Evolutionary conservation across 1,140 invertebrate species (phyloP).

Genomic region (Calycopis cecrops): DNA sequence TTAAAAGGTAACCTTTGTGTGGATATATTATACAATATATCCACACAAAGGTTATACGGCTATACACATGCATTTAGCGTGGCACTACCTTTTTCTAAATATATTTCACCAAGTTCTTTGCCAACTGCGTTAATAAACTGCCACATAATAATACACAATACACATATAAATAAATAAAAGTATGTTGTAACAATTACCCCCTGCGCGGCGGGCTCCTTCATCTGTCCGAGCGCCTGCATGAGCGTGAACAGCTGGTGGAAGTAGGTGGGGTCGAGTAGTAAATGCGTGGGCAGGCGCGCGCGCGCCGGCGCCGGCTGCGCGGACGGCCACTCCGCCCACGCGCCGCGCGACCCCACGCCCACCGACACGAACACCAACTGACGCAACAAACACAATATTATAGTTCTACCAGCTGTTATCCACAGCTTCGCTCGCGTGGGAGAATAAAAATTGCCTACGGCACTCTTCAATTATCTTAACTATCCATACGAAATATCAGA

Average conservation of each 20-base stretch:
- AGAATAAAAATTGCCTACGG: not conserved
- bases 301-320: slow-evolving; percentile 86
- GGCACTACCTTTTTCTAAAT: too few relatives aligned
- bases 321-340: slow-evolving; percentile 84
- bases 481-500: too few relatives aligned
- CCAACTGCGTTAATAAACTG: too few relatives aligned
- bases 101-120: too few relatives aligned
- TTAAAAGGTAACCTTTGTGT: too few relatives aligned
- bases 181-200: slow-evolving; percentile 75
- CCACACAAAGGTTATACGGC: too few relatives aligned
- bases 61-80: too few relatives aligned
- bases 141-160: too few relatives aligned
- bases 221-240: slow-evolving; percentile 91
- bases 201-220: slow-evolving; percentile 83
- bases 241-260: slow-evolving; percentile 93
- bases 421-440: not conserved
- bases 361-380: slow-evolving; percentile 93
- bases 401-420: too few relatives aligned
- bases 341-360: slow-evolving; percentile 84
- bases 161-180: too few relatives aligned
- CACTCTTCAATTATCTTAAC: too few relatives aligned
- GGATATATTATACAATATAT: too few relatives aligned
- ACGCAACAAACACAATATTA: slow-evolving; percentile 16
- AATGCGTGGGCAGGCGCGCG: slow-evolving; percentile 88
- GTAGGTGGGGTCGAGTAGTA: slow-evolving; percentile 89